Percentiles rank a stretch among this genome's conserved stretches.
phyloP scores from a whole-genome alignment of 2,113 vertebrate species.

The Delphinapterus leucas region DNA sequence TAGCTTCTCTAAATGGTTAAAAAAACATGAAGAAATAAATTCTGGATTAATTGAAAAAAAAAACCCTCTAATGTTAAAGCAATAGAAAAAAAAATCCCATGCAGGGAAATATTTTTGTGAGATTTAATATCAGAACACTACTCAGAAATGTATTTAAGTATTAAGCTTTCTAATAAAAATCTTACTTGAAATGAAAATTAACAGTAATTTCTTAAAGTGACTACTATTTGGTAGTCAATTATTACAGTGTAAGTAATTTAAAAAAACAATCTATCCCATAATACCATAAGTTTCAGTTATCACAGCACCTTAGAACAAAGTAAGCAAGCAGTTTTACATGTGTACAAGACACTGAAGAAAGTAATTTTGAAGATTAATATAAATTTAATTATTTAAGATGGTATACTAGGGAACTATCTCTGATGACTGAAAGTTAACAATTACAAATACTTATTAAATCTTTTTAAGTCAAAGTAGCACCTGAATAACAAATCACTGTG shows the following conservation, averaged over 20 bases:
- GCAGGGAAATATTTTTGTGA: not conserved
- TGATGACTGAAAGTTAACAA: slow-evolving; percentile 14
- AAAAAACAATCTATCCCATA: not conserved
- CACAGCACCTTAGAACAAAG: not conserved
- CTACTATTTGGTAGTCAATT: not conserved
- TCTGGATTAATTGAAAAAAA: not conserved
- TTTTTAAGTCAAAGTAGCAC: not conserved
- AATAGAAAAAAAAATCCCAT: not conserved
- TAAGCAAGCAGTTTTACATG: not conserved
- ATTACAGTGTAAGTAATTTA: not conserved
- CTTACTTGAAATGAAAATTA: slow-evolving; percentile 22
- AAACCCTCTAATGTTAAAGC: not conserved
- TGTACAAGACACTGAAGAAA: slow-evolving; percentile 5
- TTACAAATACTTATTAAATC: not conserved
- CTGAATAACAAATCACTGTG: slow-evolving; percentile 4
- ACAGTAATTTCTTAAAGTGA: not conserved
- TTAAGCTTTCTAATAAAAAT: slow-evolving; percentile 21
- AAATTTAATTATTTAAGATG: slow-evolving; percentile 28
- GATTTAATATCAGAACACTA: not conserved
- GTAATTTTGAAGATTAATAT: not conserved
- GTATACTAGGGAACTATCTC: not conserved
- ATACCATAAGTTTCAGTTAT: not conserved
- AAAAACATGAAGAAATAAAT: slow-evolving; percentile 23
- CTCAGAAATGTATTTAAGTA: not conserved
- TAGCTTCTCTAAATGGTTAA: slow-evolving; percentile 18